phyloP scores from a whole-genome alignment of 2,797 vertebrate species.

The Micrastur ruficollis region DNA sequence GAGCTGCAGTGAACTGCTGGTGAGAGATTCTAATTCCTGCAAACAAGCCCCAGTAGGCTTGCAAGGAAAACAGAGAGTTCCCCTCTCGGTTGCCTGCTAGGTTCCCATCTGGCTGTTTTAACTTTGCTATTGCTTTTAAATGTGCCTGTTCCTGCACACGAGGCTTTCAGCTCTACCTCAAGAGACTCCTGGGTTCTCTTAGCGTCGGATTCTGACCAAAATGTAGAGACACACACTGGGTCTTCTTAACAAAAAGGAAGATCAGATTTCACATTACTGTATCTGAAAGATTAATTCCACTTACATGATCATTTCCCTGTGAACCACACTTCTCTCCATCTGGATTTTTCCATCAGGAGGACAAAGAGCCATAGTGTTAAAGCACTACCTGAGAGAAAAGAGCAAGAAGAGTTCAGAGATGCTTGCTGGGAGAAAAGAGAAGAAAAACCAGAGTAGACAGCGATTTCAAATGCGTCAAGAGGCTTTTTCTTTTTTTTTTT shows the following conservation, averaged over 20 bases:
- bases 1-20: constrained; percentile 61
- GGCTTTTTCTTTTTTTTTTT: neutral
- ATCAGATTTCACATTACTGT: constrained; percentile 44
- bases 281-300: constrained; percentile 48
- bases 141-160: constrained; percentile 31
- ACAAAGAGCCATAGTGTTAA: constrained; percentile 32
- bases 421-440: neutral
- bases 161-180: constrained; percentile 48
- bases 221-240: neutral
- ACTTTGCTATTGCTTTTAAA: constrained; percentile 66
- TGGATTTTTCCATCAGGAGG: constrained; percentile 18
- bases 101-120: constrained; percentile 69
- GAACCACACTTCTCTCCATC: constrained; percentile 43
- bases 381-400: constrained; percentile 6
- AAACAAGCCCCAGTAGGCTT: constrained; percentile 68
- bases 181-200: constrained; percentile 31
- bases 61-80: constrained; percentile 65
- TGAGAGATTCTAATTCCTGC: constrained; percentile 71
- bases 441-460: neutral
- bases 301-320: constrained; percentile 19
- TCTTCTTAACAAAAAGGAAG: constrained; percentile 39
- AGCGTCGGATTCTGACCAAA: neutral
- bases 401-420: neutral
- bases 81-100: constrained; percentile 55
- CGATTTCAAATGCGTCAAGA: neutral